These are phyloP conservation scores for Brachystomella parvula DNA, from an alignment of 1,140 invertebrate genomes.

Conservation along the genomic window DNA sequence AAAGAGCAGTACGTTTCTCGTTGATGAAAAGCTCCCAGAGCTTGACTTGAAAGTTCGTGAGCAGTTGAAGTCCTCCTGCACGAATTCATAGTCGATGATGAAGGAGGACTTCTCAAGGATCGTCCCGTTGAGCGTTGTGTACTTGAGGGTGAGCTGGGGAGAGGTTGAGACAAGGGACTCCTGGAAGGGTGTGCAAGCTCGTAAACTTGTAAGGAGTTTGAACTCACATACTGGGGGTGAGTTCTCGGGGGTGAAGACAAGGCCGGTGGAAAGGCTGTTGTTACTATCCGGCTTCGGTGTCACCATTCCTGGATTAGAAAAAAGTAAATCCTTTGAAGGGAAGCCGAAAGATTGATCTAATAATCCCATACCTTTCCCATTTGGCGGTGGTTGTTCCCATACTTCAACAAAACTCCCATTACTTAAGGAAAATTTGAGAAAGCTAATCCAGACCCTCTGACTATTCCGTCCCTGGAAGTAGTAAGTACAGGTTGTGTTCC, in stretches of 20 bases:
- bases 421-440: not conserved
- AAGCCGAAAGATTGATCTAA: too few relatives aligned
- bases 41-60: not conserved
- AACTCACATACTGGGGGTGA: constrained; percentile 1
- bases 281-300: too few relatives aligned
- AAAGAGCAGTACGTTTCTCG: not conserved
- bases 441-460: not conserved
- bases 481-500: constrained; percentile 2
- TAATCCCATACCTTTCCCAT: not conserved
- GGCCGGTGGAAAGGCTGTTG: not conserved
- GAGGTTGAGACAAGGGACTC: not conserved
- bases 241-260: not conserved
- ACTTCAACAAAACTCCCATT: not conserved
- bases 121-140: not conserved
- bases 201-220: not conserved
- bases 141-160: constrained; percentile 1
- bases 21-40: not conserved
- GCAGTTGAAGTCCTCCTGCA: not conserved
- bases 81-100: not conserved
- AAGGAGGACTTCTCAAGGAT: constrained; percentile 1
- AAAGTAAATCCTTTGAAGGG: too few relatives aligned
- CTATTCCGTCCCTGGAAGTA: constrained; percentile 1
- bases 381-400: not conserved
- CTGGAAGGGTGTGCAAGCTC: constrained; percentile 4
- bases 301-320: too few relatives aligned